A percentile compares a stretch with the other conserved stretches of the same genome.
These are phyloP conservation scores for Anoplolepis gracilipes DNA, from an alignment of 1,140 invertebrate species.

Conservation along the genomic window DNA sequence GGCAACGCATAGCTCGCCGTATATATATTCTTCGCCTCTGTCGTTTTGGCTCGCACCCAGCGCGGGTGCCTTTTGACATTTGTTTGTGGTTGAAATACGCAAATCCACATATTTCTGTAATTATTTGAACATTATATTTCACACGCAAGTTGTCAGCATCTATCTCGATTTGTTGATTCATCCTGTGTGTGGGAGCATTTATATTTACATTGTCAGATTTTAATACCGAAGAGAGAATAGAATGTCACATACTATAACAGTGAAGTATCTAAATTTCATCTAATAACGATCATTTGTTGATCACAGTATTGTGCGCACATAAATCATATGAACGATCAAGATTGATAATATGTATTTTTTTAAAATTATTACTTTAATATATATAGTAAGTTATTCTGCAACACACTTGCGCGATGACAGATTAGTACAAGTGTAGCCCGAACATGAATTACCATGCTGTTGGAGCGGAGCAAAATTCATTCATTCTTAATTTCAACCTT, in stretches of 20 bases:
- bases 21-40: constrained; percentile 58
- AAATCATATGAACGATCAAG: not conserved
- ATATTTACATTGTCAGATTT: constrained; percentile 17
- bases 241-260: not conserved
- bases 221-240: not conserved
- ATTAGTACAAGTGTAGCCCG: not conserved
- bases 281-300: not conserved
- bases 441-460: constrained; percentile 16
- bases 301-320: not conserved
- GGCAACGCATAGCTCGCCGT: constrained; percentile 61
- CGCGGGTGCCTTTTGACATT: constrained; percentile 69
- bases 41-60: constrained; percentile 65
- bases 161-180: constrained; percentile 66
- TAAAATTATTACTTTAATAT: not conserved
- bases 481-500: constrained; percentile 31
- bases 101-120: constrained; percentile 63
- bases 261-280: constrained; percentile 1
- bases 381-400: not conserved
- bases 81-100: constrained; percentile 68
- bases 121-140: constrained; percentile 66
- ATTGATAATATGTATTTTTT: not conserved
- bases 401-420: constrained; percentile 6
- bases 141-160: not conserved
- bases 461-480: constrained; percentile 24
- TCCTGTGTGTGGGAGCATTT: not conserved